Evolutionary conservation across 2,888 invertebrate species (phyloP).

Genomic region (Drosophila rubida): DNA sequence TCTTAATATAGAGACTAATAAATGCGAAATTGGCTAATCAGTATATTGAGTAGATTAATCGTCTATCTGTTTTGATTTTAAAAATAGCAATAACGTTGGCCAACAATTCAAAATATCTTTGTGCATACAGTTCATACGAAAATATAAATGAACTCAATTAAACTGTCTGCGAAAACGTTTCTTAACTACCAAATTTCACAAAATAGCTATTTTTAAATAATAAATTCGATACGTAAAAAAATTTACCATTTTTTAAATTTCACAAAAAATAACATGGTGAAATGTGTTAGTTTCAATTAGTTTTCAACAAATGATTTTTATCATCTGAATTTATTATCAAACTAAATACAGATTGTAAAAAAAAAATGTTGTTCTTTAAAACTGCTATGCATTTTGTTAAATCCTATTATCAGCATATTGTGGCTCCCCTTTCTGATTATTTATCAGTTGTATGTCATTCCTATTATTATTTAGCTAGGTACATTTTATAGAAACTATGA

Average conservation of each 20-base stretch:
- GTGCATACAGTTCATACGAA: not conserved
- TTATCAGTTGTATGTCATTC: slow-evolving; percentile 3
- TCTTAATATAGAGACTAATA: not conserved
- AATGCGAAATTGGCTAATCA: not conserved
- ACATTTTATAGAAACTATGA: too few relatives aligned
- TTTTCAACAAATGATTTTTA: too few relatives aligned
- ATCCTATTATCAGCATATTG: slow-evolving; percentile 6
- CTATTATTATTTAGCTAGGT: too few relatives aligned
- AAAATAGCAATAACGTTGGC: not conserved
- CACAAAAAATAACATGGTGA: too few relatives aligned
- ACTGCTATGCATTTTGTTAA: not conserved
- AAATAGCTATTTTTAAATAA: not conserved
- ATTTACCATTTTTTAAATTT: too few relatives aligned
- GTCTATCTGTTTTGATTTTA: not conserved
- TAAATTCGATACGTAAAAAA: too few relatives aligned
- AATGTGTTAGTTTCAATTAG: too few relatives aligned
- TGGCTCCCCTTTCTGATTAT: not conserved
- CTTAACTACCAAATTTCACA: not conserved
- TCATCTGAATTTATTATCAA: not conserved
- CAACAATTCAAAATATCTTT: not conserved
- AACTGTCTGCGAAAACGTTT: not conserved
- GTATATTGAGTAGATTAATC: not conserved
- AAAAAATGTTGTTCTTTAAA: not conserved
- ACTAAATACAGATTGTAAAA: slow-evolving; percentile 10
- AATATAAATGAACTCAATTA: not conserved